These are phyloP conservation scores for Drosophila bipectinata DNA, from an alignment of 1,140 invertebrate species.

Conservation along the genomic window DNA sequence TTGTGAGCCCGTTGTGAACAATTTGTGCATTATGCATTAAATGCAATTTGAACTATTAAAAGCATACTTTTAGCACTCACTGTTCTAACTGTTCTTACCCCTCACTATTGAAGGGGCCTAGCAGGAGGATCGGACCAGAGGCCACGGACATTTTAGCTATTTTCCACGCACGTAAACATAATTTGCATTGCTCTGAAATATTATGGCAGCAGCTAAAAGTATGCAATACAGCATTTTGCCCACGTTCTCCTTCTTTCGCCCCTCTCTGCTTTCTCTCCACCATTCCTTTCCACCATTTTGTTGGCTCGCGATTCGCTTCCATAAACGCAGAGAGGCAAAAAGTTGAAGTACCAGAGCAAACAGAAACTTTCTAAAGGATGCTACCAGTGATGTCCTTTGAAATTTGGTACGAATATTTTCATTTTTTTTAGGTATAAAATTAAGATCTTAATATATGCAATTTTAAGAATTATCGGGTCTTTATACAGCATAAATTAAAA, in stretches of 20 bases:
- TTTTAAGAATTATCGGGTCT: too few species aligned
- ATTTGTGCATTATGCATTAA: slow-evolving; percentile 64
- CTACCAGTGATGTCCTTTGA: slow-evolving; percentile 16
- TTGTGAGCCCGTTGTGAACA: slow-evolving; percentile 25
- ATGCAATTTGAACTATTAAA: slow-evolving; percentile 73
- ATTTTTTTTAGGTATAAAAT: background rate
- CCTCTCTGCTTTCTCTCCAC: background rate
- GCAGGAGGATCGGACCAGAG: slow-evolving; percentile 1
- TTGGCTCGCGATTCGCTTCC: background rate
- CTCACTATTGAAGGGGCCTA: background rate
- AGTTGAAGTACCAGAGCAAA: slow-evolving; percentile 43
- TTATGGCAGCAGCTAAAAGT: slow-evolving; percentile 67
- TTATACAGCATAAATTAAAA: too few species aligned
- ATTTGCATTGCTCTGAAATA: slow-evolving; percentile 68
- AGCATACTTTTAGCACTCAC: slow-evolving; percentile 55
- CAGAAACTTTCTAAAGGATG: slow-evolving; percentile 2
- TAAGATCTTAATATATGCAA: too few species aligned
- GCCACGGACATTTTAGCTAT: slow-evolving; percentile 37
- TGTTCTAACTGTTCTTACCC: background rate
- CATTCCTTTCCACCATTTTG: background rate
- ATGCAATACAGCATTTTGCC: slow-evolving; percentile 53
- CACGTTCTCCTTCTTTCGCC: slow-evolving; percentile 15
- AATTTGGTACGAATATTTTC: background rate
- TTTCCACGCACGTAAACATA: slow-evolving; percentile 63
- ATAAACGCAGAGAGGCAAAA: slow-evolving; percentile 17